Conservation (phyloP, 2,888 invertebrate species). For the Heliothis peltigera region DNA sequence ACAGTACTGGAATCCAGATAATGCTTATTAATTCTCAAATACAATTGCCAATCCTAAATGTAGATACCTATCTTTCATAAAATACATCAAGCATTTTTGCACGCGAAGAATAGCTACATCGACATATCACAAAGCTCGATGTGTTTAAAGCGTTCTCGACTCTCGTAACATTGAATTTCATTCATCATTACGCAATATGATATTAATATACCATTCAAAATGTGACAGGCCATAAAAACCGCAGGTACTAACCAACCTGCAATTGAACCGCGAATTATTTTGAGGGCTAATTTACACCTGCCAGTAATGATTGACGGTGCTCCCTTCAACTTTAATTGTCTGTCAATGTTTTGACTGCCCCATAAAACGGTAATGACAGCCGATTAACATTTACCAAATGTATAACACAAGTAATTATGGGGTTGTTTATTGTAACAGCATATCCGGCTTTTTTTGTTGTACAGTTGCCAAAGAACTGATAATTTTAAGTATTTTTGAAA, state of each 20-base stretch:
- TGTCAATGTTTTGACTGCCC: slow-evolving; percentile 61
- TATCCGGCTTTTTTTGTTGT: slow-evolving; percentile 19
- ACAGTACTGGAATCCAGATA: too few species aligned
- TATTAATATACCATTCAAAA: slow-evolving; percentile 35
- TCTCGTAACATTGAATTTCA: background rate
- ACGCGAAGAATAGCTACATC: too few species aligned
- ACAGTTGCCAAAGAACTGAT: background rate
- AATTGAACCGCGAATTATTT: slow-evolving; percentile 46
- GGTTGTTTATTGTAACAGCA: slow-evolving; percentile 31
- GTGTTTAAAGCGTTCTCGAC: too few species aligned
- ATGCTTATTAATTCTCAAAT: too few species aligned
- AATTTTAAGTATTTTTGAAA: too few species aligned
- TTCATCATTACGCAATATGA: slow-evolving; percentile 15
- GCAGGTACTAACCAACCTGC: slow-evolving; percentile 13
- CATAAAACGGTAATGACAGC: slow-evolving; percentile 57
- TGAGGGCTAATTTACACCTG: slow-evolving; percentile 58
- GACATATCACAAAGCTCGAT: too few species aligned
- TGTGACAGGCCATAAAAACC: slow-evolving; percentile 35
- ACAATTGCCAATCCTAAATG: too few species aligned
- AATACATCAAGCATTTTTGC: too few species aligned
- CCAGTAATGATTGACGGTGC: slow-evolving; percentile 60
- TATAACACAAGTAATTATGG: slow-evolving; percentile 47
- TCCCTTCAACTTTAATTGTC: slow-evolving; percentile 61
- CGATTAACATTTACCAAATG: slow-evolving; percentile 53
- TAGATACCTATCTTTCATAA: too few species aligned